Base-by-base conservation (phyloP, 2,797 vertebrate species). In the Sebastes goodei region DNA sequence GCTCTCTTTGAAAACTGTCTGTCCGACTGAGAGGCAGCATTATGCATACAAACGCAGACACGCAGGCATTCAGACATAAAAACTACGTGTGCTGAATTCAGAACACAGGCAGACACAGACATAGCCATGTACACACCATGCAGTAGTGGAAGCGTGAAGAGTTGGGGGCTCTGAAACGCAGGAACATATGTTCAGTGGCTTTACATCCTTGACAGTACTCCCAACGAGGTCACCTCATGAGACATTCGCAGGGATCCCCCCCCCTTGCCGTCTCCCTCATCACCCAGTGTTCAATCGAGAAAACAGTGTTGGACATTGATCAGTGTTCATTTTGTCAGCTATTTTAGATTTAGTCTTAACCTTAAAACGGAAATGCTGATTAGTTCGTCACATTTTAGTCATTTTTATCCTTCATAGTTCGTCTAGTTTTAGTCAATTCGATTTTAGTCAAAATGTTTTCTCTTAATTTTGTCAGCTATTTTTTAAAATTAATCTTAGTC, bases 231-330 rank as follows among this genome's bases (percentile, higher is more conserved):
- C 82, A 84, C 66, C 73, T 61, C 53, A 59, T 62, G 46, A 71
- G 52, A 69, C 62, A 56, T 12, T 78, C 21, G 6, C 59, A 38
- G 32, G 53, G 66, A 76, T 23, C 5, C 4, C 27, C 4, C 27
- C 5, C 27, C 5, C 5, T 25, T 25, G 62, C 12, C 20, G 35
- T 52, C 32, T 33, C 42, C 46, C 23, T 76, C 46, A n/a, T 53
- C 38, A 25, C 21, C 52, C 10, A 21, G 35, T 61, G 76, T 75
- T 81, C 46, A 87, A 76, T 89, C 83, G 76, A 70, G 66, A 73
- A 83, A 76, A 85, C 61, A 46, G 30, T 59, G 61, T 87, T 86
- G 89, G 85, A 89, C 65, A 71, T 71, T 76, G 71, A 86, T 81
- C 86, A 49, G 15, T 49, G 17, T 0, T 49, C 0, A 20, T 49